Percentiles rank a stretch among this genome's conserved stretches.
phyloP scores from a whole-genome alignment of 2,888 invertebrate genomes.

The Dione vanillae region DNA sequence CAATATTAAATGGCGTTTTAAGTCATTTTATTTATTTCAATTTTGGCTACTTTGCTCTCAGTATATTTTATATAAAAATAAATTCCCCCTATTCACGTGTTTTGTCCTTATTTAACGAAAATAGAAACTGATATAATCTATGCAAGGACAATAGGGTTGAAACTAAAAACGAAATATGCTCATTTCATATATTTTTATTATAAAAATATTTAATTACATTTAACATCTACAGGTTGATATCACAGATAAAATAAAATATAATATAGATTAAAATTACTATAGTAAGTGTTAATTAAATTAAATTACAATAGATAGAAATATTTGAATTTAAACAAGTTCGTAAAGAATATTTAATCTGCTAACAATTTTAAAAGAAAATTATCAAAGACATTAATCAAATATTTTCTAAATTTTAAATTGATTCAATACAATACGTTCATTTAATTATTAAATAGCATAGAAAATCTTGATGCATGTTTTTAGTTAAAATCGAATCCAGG shows the following conservation, averaged over 20 bases:
- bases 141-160: constrained; percentile 1
- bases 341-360: background rate
- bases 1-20: background rate
- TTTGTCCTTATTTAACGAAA: background rate
- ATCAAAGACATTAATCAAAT: no score
- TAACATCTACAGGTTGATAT: constrained; percentile 13
- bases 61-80: constrained; percentile 2
- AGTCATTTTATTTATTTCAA: background rate
- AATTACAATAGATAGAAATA: background rate
- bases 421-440: no score
- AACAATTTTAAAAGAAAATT: background rate
- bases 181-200: constrained; percentile 3
- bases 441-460: no score
- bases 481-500: background rate
- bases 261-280: background rate
- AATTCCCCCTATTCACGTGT: constrained; percentile 11
- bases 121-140: constrained; percentile 3
- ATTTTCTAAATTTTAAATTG: no score
- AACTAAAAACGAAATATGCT: background rate
- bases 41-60: background rate
- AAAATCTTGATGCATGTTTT: no score
- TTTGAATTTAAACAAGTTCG: background rate
- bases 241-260: constrained; percentile 22
- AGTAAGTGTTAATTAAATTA: background rate
- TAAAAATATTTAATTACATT: constrained; percentile 19